Base-by-base conservation (phyloP, 2,113 vertebrate species). In the Microtus pennsylvanicus region DNA sequence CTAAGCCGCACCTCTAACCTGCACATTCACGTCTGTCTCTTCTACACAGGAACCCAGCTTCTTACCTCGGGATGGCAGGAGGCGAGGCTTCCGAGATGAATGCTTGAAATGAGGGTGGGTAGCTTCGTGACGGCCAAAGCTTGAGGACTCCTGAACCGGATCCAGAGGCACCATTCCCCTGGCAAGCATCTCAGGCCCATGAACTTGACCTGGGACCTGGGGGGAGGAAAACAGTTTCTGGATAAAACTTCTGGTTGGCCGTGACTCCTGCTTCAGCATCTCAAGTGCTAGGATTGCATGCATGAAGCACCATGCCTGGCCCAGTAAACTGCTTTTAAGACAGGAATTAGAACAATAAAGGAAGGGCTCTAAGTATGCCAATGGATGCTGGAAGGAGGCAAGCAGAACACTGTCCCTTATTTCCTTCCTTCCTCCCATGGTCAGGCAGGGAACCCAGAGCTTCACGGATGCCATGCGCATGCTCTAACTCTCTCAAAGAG, bases 141-240 rank as follows among this genome's bases (percentile, higher is more conserved):
- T 96, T 0, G 97, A 94, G n/a, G 97, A 96, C 70, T 97, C 97
- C 86, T 96, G 97, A 61, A 92, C 89, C 61, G 96, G 88, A 94
- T 97, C 97, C 96, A 98, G 74, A 91, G 97, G 94, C 16, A 97
- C 95, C 89, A 98, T 83, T 3, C 97, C 97, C 38, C 97, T 95
- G 86, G 97, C 86, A 0, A 98, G 96, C 97, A 98, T 98, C 96
- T 98, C 97, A 89, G 97, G 97, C 67, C 96, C 97, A 91, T 97
- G 97, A 89, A 98, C 97, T 89, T 97, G 97, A 92, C 97, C 97
- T 26, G 97, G 97, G n/a, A 98, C 97, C 97, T 98, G 42, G 55
- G 69, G 45, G 82, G 96, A 38, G 92, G 80, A 88, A 3, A 91
- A 50, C 16, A 72, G 17, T 50, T 95, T 93, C 63, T 91, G 87